Conservation (phyloP, 92 coral and sea anemone species). For the Umimayanthus chanpuru region DNA sequence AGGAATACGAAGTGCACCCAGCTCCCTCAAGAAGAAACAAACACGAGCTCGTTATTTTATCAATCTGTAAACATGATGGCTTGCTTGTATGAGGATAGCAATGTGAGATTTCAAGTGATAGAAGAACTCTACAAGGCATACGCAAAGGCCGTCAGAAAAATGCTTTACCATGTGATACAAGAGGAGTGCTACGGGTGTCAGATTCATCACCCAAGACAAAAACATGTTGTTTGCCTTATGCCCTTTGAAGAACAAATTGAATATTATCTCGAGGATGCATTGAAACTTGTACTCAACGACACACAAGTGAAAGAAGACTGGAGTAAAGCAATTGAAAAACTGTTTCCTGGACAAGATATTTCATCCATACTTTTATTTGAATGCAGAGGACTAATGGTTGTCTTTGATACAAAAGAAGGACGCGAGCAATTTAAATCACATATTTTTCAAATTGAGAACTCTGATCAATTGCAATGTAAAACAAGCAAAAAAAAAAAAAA, state of each 20-base stretch:
- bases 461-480: constrained; percentile 2
- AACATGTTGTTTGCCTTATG: not conserved
- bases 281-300: not conserved
- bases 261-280: not conserved
- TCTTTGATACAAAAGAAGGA: not conserved
- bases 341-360: not conserved
- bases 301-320: constrained; percentile 6
- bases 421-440: not conserved
- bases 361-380: not conserved
- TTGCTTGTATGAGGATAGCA: constrained; percentile 7
- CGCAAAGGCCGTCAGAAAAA: not conserved
- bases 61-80: not conserved
- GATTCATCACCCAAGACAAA: not conserved
- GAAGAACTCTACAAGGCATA: constrained; percentile 10
- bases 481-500: not conserved
- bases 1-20: not conserved
- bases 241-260: not conserved
- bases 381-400: not conserved
- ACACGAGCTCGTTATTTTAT: not conserved
- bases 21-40: not conserved
- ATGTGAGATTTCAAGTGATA: not conserved
- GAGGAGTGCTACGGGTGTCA: too few relatives aligned
- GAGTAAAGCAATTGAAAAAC: not conserved
- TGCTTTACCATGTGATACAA: constrained; percentile 4
- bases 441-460: not conserved